Base-by-base conservation (phyloP, 1,140 invertebrate species). In the Panagrolaimus sp. region DNA sequence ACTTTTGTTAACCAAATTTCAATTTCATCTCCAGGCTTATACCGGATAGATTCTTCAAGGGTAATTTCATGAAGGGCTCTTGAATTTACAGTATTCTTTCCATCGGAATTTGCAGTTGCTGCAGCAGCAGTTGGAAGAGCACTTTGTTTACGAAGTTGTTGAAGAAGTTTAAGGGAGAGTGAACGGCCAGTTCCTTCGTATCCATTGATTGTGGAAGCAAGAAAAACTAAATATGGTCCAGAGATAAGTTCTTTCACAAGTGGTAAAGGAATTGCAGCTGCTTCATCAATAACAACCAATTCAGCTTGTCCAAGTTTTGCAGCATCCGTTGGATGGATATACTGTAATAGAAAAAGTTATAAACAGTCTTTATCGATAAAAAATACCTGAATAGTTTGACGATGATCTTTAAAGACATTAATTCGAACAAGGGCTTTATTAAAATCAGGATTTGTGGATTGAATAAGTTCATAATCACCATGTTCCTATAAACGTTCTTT, bases 141-240 rank as follows among this genome's bases (percentile, higher is more conserved):
- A 38, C 32, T 38, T 73, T 71, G 91, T 89, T 46, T 87, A 85
- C 74, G 84, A 0, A 98, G 86, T 80, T 98, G 92, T 72, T 94
- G 89, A 17, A 99, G 88, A 1, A 99, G 85, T 86, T 99, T 99
- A 14, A 98, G 84, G 0, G 94, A 96, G 5, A 99, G 86, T 1
- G 94, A 96, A 24, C 96, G 86, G 0, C 96, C 95, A 0, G 96
- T 98, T 65, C 96, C 96, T 88, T 99, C 96, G 84, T 99, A 98
- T 14, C 94, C 95, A 83, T 96, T 95, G 43, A 98, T 92, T 0
- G 96, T 99, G 0, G 96, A 98, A 0, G 96, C 90, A 80, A 99
- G 88, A 82, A 99, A 94, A 5, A 94, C 91, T 44, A 98, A 86
- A 82, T 96, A 44, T 7, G 55, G 12, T 71, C 82, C 78, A 45